Evolutionary conservation across 2,113 vertebrate species (phyloP), one percentile per base, ranked within the genome.

Genomic region (Sapajus apella): DNA sequence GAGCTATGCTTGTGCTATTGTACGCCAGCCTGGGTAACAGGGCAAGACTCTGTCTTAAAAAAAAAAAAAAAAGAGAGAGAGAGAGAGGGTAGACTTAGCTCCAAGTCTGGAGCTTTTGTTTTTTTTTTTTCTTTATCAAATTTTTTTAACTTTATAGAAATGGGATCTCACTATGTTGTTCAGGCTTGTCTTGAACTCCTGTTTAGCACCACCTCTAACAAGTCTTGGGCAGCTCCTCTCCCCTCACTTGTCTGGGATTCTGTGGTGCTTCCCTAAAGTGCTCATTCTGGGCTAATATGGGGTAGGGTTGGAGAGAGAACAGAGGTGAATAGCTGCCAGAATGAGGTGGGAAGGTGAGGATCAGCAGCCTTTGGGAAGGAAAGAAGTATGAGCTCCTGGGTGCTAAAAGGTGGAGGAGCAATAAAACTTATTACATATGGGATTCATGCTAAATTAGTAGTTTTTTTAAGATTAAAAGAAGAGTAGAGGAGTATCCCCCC

Each of bases 301-400:
- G 1, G 18, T 58, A 86, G 56, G 25, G 40, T 27, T 32, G 20
- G 35, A 37, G 27, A 45, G 75, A 93, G 16, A 70, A 61, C 16
- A 90, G 16, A 35, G 4, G 13, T 83, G 9, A 20, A 37, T 72
- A 37, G 43, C 86, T 90, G n/a, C 73, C 45, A 83, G 58, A 91
- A 55, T 70, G 16, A 56, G 30, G 16, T 14, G 30, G 5, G 18
- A 35, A 27, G 27, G 45, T 43, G 23, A 43, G 5, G 50, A 89
- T 10, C 52, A 58, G 17, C 58, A 94, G 27, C 35, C 70, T 93
- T 97, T 70, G 79, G 12, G 45, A 96, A 94, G 55, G 72, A 90
- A 92, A 83, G 56, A 93, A 70, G 37, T 68, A 79, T 25, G 35
- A 64, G 30, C 40, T 23, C 72, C 61, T 50, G 76, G 56, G n/a